Base-by-base conservation (phyloP, 2,888 invertebrate genomes). In the Argyresthia goedartella region DNA sequence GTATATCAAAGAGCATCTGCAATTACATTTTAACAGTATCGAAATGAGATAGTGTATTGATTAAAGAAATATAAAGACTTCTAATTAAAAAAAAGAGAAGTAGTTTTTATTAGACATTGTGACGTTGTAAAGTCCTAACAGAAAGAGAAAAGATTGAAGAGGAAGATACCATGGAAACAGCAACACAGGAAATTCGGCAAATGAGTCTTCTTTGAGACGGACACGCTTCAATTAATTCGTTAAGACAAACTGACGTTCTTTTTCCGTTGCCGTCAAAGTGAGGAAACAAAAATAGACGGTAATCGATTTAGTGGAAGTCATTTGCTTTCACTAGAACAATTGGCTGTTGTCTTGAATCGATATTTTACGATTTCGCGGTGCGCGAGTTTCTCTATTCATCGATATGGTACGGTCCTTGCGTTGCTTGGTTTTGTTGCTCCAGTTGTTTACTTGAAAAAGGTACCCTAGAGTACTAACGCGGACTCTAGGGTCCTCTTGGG, bases 201-300 rank as follows among this genome's bases (percentile, higher is more conserved):
- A 69, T 67, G 68, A 73, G 69, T 67, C 65, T 59, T 58, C 57
- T 63, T 57, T 36, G 55, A 36, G 59, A 57, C 67, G 63, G 69
- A 73, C 67, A 71, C 62, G 67, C 59, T 64, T 65, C 65, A 65
- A 79, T 80, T 79, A 81, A 79, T 78, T 75, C 67, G 71, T 70
- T 67, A 67, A 73, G 71, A 70, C 67, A 57, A 56, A 45, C 45
- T 59, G 63, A 67, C 13, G 33, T 47, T 47, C 47, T 34, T 47
- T 47, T 34, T 47, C 13, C 33, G 4, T 13, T 9, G n/a, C 34
- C 16, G 13, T 16, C 14, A 44, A 44, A 16, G 4, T 13, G 36
- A 8, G 15, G 39, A 49, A 41, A 49, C 39, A 15, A 49, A 33
- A 46, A 46, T 46, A 46, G 25, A 46, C 46, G 46, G 46, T 25